Conservation (phyloP, 37 sponge, comb jelly and placozoan species). For the Hormiphora californensis region DNA sequence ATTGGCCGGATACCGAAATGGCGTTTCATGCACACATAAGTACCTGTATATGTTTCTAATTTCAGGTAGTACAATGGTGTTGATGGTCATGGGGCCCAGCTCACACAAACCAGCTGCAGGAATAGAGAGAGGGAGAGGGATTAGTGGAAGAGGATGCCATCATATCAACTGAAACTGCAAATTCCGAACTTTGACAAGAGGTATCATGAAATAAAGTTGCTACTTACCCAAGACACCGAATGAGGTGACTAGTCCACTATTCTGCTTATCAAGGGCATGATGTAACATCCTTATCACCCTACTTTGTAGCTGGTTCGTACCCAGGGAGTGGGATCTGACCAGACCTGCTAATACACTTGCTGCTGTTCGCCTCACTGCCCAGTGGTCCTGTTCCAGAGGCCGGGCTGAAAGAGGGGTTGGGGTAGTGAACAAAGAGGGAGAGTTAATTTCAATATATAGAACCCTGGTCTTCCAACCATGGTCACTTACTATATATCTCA, state of each 20-base stretch:
- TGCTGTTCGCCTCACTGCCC: background rate
- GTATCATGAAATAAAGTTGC: background rate
- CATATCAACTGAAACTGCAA: background rate
- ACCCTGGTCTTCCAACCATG: too few relatives aligned
- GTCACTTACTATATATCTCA: too few relatives aligned
- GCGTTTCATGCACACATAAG: too few relatives aligned
- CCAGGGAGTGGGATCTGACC: conserved; percentile 27
- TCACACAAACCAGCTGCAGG: conserved; percentile 31
- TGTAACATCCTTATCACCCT: conserved; percentile 38
- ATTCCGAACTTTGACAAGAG: too few relatives aligned
- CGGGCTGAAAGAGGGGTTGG: background rate
- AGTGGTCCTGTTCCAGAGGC: conserved; percentile 48
- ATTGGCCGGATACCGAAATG: too few relatives aligned
- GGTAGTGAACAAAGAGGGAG: too few relatives aligned
- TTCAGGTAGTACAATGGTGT: background rate
- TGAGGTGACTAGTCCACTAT: background rate
- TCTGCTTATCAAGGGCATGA: conserved; percentile 28
- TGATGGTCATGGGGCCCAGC: conserved; percentile 10
- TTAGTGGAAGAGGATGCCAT: background rate
- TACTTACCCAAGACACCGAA: conserved; percentile 28
- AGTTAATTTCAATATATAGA: too few relatives aligned
- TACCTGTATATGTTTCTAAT: conserved; percentile 51
- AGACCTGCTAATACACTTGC: conserved; percentile 7
- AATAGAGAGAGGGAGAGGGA: background rate
- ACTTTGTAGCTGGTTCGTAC: conserved; percentile 33